Base-by-base conservation (phyloP, 1,140 invertebrate species). In the Araneus ventricosus region DNA sequence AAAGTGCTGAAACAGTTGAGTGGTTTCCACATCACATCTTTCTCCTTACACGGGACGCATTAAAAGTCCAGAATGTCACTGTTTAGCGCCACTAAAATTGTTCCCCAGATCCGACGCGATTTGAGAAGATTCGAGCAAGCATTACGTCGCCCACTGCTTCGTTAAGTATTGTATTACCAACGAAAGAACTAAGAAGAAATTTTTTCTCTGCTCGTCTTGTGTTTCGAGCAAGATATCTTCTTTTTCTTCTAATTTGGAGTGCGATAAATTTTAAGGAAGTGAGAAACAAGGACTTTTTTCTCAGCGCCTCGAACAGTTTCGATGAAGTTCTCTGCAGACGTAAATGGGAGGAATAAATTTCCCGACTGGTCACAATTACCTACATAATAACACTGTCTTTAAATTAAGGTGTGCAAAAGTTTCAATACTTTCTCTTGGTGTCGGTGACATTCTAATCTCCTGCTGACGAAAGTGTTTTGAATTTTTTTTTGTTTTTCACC, bases 71-170 rank as follows among this genome's bases (percentile, higher is more conserved):
- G 45, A 84, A 91, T 91, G 89, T 84, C 89, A 63, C 79, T 91
- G 89, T 91, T 91, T 91, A 91, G 89, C 89, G 52, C 27, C 79
- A 91, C 89, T 91, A 91, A 91, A 91, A 91, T 79, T 91, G 89
- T 91, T 84, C 75, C 27, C 45, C 17, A 30, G 75, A 80, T 80
- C 67, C 87, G 24, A 75, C 39, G 45, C 88, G 89, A 91, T 91
- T 91, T 84, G 89, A 30, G 75, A 30, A 80, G 70, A 91, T 91
- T 79, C 89, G 24, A 63, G 59, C 39, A 30, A 20, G 37, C 88
- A 90, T 90, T 90, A 79, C 75, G 24, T 45, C 30, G 75, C n/a
- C 30, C 79, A 27, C 14, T 84, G 89, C 89, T 84, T 91, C 79
- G 89, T 84, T 84, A 91, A 84, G 34, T 82, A 61, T 84, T 91